A percentile compares a stretch with the other conserved stretches of the same genome.
These are phyloP conservation scores for Cepphus grylle DNA, from an alignment of 2,113 vertebrate genomes.

Conservation along the genomic window DNA sequence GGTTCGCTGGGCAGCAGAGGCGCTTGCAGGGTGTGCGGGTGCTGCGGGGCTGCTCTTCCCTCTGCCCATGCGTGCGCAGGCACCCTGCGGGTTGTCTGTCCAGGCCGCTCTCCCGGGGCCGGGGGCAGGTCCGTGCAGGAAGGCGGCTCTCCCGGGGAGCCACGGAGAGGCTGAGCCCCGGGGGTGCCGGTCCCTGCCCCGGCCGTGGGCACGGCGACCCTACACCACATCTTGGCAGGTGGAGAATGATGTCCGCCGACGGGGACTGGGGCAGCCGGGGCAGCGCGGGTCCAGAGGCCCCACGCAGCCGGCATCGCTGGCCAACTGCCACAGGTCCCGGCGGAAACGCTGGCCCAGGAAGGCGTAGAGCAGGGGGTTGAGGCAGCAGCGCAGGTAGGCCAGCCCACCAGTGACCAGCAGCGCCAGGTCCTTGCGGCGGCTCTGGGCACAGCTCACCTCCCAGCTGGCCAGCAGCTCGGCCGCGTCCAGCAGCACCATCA, in stretches of 20 bases:
- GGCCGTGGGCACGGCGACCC: accelerated
- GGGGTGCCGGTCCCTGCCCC: not conserved
- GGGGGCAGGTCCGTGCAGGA: accelerated
- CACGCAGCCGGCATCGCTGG: conserved; percentile 57
- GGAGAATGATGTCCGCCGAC: not conserved
- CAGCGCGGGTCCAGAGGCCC: not conserved
- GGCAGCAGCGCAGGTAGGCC: conserved; percentile 87
- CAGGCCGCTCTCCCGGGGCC: accelerated
- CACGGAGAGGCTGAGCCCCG: not conserved
- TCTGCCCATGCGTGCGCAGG: not conserved
- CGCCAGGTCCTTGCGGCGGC: conserved; percentile 70
- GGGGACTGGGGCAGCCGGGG: not conserved
- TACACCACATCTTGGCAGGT: not conserved
- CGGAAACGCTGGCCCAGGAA: conserved; percentile 89
- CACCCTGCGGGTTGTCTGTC: accelerated
- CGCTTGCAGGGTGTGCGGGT: accelerated
- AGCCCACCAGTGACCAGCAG: conserved; percentile 84
- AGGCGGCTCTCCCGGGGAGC: not conserved
- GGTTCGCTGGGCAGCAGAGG: not conserved
- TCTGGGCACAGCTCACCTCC: conserved; percentile 69
- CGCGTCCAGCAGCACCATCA: conserved; percentile 79
- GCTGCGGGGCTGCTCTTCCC: not conserved
- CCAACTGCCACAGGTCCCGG: conserved; percentile 77
- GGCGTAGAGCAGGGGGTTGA: conserved; percentile 91
- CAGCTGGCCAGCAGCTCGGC: conserved; percentile 53